Conservation (phyloP, 2,113 vertebrate genomes). For the Eidolon helvum region DNA sequence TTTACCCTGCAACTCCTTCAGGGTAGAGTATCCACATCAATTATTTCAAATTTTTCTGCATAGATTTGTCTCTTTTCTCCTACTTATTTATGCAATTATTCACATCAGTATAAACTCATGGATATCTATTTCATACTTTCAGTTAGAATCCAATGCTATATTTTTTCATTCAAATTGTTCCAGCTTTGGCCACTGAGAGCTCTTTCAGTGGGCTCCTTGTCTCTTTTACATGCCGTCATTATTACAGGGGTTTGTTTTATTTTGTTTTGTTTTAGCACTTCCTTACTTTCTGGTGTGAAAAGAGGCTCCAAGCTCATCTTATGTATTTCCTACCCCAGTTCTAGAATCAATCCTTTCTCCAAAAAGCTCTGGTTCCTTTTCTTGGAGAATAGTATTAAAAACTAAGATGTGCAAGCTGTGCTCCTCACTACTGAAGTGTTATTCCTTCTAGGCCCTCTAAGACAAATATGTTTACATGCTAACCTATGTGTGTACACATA, state of each 20-base stretch:
- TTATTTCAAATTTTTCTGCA: neutral
- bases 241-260: neutral
- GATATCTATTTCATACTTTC: neutral
- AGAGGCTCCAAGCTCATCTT: neutral
- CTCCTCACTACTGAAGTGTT: neutral
- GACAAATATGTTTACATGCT: neutral
- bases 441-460: neutral
- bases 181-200: neutral
- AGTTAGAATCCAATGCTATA: neutral
- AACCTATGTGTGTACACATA: neutral
- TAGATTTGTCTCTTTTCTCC: neutral
- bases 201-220: neutral
- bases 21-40: neutral
- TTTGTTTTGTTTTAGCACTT: neutral
- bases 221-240: neutral
- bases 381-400: neutral
- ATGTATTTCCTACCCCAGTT: neutral
- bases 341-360: neutral
- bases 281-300: neutral
- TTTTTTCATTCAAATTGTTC: neutral
- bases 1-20: neutral
- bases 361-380: neutral
- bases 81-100: neutral
- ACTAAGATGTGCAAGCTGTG: neutral
- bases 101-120: neutral